These are phyloP conservation scores for Theretra japonica DNA, from an alignment of 2,888 invertebrate genomes.

Conservation along the genomic window DNA sequence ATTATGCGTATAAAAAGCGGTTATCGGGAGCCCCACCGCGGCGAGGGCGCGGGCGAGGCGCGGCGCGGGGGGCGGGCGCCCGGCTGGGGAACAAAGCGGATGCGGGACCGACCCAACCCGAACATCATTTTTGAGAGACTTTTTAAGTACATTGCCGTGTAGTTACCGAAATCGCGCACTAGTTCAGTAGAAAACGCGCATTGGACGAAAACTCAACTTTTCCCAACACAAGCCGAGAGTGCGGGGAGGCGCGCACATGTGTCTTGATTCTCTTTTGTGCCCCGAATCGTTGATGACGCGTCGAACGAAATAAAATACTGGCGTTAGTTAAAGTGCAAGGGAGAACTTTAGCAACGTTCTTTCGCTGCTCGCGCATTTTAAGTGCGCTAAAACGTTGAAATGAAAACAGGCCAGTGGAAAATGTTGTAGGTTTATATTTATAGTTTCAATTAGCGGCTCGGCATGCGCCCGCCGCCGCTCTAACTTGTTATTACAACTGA, in stretches of 20 bases:
- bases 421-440: slow-evolving; percentile 74
- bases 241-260: slow-evolving; percentile 51
- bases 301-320: slow-evolving; percentile 41
- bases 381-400: slow-evolving; percentile 55
- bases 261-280: slow-evolving; percentile 52
- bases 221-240: slow-evolving; percentile 35
- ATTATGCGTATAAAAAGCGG: slow-evolving; percentile 84
- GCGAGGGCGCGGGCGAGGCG: slow-evolving; percentile 35
- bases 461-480: slow-evolving; percentile 61
- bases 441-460: slow-evolving; percentile 79
- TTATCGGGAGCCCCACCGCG: slow-evolving; percentile 69
- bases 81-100: slow-evolving; percentile 46
- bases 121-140: slow-evolving; percentile 61
- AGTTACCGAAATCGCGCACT: slow-evolving; percentile 49
- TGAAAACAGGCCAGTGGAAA: slow-evolving; percentile 67
- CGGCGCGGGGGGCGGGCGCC: slow-evolving; percentile 36
- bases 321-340: slow-evolving; percentile 36
- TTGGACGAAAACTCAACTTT: slow-evolving; percentile 41
- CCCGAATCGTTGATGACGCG: slow-evolving; percentile 48
- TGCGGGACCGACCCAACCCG: slow-evolving; percentile 51
- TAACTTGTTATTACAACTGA: slow-evolving; percentile 57
- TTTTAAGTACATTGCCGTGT: slow-evolving; percentile 71
- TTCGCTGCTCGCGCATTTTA: slow-evolving; percentile 49
- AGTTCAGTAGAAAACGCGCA: slow-evolving; percentile 47
- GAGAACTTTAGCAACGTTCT: slow-evolving; percentile 50